Base-by-base conservation (phyloP, 2,888 invertebrate species). In the Siphonodentalium dalli region DNA sequence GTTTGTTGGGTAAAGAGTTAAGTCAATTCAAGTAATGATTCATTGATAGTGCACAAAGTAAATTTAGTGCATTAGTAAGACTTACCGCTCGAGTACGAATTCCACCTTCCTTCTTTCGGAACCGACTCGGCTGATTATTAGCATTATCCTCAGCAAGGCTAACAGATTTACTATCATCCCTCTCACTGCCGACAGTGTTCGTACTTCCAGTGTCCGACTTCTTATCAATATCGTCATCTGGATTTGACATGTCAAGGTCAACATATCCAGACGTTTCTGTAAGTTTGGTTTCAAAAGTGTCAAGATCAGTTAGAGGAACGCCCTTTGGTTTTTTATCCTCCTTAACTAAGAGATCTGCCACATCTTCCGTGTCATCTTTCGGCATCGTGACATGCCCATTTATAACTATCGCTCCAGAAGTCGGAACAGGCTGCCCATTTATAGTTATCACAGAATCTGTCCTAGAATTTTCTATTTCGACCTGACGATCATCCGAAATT, bases 261-360 rank as follows among this genome's bases (percentile, higher is more conserved):
- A 64, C 62, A 20, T 50, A 27, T 26, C 49, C 40, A 26, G 59
- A 44, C 42, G 65, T 65, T 37, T 63, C 63, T 6, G 63, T 61
- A 29, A 67, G 55, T 46, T 65, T 66, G 13, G 71, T 72, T 54
- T 72, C 75, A 57, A 71, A 66, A 8, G 75, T 72, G 54, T 75
- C 75, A 21, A 75, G 54, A 54, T 75, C 75, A 26, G 75, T 75
- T 39, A 71, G 72, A 21, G 70, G 75, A 37, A 74, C 65, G 35
- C n/a, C 20, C 21, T 15, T 21, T 34, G n/a, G 9, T 39, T 31
- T 24, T 35, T 50, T 42, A 29, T 57, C 50, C 9, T 48, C 51
- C 18, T 55, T 33, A 11, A 34, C 24, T 13, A 42, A 33, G 8
- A 33, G 54, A 35, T 46, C 49, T 2, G 55, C 51, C 20, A 45